Evolutionary conservation across 1,140 invertebrate genomes (phyloP).

Genomic region (Palaemon carinicauda): DNA sequence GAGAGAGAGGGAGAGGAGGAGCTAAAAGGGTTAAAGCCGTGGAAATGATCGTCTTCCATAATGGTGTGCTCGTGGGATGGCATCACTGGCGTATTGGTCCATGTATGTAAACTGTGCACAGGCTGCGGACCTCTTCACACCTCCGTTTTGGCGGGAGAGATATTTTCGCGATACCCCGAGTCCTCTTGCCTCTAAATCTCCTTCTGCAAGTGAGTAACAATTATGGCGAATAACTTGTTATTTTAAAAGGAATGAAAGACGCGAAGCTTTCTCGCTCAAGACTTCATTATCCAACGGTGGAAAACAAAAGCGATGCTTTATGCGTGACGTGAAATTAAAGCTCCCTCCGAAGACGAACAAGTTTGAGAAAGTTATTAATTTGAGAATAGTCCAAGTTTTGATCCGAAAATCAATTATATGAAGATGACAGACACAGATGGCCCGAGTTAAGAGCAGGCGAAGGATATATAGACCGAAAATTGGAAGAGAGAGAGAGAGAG

Average conservation of each 20-base stretch:
- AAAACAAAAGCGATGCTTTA: not conserved
- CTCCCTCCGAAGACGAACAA: slow-evolving; percentile 11
- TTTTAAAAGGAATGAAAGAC: not conserved
- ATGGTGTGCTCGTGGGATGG: not conserved
- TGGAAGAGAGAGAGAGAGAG: slow-evolving; percentile 5
- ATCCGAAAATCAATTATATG: slow-evolving; percentile 61
- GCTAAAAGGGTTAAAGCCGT: not conserved
- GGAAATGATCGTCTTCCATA: slow-evolving; percentile 12
- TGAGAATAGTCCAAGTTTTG: slow-evolving; percentile 60
- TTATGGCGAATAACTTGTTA: not conserved
- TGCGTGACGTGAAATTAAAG: slow-evolving; percentile 18
- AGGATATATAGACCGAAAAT: slow-evolving; percentile 22
- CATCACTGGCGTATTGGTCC: slow-evolving; percentile 43
- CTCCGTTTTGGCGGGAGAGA: not conserved
- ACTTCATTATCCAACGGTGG: not conserved
- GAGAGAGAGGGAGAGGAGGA: not conserved
- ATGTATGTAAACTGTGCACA: slow-evolving; percentile 55
- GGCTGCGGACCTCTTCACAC: slow-evolving; percentile 42
- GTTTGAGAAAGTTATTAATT: slow-evolving; percentile 60
- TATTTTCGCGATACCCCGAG: slow-evolving; percentile 23
- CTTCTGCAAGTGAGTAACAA: not conserved
- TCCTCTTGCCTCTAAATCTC: no score
- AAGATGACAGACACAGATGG: slow-evolving; percentile 56
- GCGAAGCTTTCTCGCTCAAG: not conserved
- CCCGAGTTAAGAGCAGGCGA: slow-evolving; percentile 51